Evolutionary conservation across 2,797 vertebrate species (phyloP).

Genomic region (Eospalax fontanierii): DNA sequence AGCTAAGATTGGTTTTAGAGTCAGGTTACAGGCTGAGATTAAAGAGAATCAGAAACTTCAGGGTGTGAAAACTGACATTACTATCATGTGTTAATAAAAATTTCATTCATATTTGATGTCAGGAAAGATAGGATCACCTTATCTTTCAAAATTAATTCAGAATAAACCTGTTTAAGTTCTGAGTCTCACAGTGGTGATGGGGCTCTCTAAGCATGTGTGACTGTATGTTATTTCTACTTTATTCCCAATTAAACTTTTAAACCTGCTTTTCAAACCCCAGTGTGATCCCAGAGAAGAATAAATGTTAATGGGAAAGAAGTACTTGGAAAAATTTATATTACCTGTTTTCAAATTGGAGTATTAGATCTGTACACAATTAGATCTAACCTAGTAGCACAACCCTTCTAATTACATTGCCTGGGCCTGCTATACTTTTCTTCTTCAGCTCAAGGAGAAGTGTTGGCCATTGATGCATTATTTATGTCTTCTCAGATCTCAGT

Average conservation of each 20-base stretch:
- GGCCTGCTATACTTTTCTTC: neutral
- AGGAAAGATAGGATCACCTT: neutral
- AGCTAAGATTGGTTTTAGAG: neutral
- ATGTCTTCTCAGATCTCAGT: constrained; percentile 25
- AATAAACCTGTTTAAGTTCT: constrained; percentile 25
- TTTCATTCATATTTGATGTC: constrained; percentile 25
- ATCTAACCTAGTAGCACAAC: neutral
- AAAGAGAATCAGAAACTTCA: neutral
- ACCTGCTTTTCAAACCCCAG: neutral
- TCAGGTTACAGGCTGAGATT: neutral
- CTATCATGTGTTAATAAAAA: neutral
- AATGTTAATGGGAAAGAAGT: constrained; percentile 28
- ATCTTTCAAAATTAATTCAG: constrained; percentile 44
- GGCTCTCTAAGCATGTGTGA: neutral
- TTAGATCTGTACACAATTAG: neutral
- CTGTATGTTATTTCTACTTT: neutral
- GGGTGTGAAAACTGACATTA: neutral
- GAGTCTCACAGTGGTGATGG: neutral
- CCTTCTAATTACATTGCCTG: neutral
- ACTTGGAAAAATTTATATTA: neutral
- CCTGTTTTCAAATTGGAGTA: constrained; percentile 12
- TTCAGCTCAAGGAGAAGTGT: neutral
- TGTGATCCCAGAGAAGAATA: constrained; percentile 9
- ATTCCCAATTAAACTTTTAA: constrained; percentile 63
- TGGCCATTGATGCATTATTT: constrained; percentile 28